A percentile compares a stretch with the other conserved stretches of the same genome.
phyloP scores from a whole-genome alignment of 2,113 vertebrate genomes.

The Lamprologus tigripictilis region DNA sequence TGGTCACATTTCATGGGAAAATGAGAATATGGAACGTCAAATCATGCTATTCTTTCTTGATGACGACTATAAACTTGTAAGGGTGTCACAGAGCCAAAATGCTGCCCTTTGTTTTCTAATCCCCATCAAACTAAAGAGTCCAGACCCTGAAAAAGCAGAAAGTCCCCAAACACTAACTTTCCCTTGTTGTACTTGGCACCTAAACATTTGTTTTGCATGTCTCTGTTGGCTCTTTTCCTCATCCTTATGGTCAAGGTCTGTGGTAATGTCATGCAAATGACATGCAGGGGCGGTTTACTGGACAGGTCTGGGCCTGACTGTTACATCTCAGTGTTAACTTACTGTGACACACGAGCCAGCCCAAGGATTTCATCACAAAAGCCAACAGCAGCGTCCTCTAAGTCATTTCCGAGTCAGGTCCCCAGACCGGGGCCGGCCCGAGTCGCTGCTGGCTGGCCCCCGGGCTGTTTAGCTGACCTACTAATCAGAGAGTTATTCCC shows the following conservation, averaged over 20 bases:
- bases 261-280: slow-evolving; percentile 49
- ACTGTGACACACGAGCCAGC: slow-evolving; percentile 9
- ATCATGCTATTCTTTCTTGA: not conserved
- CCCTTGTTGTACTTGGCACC: slow-evolving; percentile 29
- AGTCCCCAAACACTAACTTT: not conserved
- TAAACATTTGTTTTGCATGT: slow-evolving; percentile 5
- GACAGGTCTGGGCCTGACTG: slow-evolving; percentile 13
- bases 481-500: slow-evolving; percentile 27
- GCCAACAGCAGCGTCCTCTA: not conserved
- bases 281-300: slow-evolving; percentile 2
- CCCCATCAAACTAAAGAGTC: not conserved
- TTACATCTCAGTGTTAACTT: slow-evolving; percentile 32
- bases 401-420: not conserved
- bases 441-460: not conserved
- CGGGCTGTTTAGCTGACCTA: slow-evolving; percentile 23
- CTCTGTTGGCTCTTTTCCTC: not conserved
- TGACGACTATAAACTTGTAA: not conserved
- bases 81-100: not conserved
- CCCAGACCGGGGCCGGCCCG: not conserved
- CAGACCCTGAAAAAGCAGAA: not conserved
- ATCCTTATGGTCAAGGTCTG: not conserved
- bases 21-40: not conserved
- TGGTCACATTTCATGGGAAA: slow-evolving; percentile 25
- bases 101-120: not conserved
- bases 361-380: slow-evolving; percentile 28